Evolutionary conservation across 2,113 vertebrate genomes (phyloP), one percentile per base, ranked within the genome.

Genomic region (Taurulus bubalis): DNA sequence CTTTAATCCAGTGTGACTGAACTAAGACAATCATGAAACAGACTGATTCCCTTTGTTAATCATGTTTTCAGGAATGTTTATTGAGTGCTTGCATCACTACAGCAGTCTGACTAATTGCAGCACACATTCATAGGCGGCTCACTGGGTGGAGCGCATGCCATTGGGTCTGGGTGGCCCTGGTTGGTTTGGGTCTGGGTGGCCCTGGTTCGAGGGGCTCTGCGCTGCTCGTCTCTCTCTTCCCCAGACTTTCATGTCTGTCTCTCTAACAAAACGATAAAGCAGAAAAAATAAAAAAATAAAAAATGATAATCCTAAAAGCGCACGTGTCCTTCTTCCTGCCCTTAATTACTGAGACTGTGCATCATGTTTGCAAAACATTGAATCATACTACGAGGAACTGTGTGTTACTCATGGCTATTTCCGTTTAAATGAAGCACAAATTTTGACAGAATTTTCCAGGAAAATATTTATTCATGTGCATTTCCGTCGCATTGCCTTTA

Each of bases 31-130:
- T 62, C 49, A 72, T 14, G 63, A 36, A 73, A 51, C 56, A 20
- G 22, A 56, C 60, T 49, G 47, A 69, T 56, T 20, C 30, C 45
- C 49, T 49, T 26, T 81, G 30, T 42, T 73, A 9, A 22, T 73
- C 63, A n/a, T 40, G 68, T 73, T 78, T 38, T 34, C 15, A 63
- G 9, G 30, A 75, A 58, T 68, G n/a, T 73, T 47, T 10, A 65
- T 7, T 47, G 18, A 67, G 12, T 8, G 10, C 22, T 24, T 69
- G 56, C 64, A 30, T 75, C 64, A 28, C n/a, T 3, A 12, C 51
- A 28, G 32, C 26, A 40, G 49, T 14, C 42, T 68, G 62, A 22
- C 68, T 67, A 22, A 28, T 32, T 34, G 24, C 60, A 64, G 2
- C 72, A 70, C 32, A 58, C 20, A 1, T 64, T 30, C 8, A 22